Conservation (phyloP, 2,797 vertebrate genomes). For the Synanceia verrucosa region DNA sequence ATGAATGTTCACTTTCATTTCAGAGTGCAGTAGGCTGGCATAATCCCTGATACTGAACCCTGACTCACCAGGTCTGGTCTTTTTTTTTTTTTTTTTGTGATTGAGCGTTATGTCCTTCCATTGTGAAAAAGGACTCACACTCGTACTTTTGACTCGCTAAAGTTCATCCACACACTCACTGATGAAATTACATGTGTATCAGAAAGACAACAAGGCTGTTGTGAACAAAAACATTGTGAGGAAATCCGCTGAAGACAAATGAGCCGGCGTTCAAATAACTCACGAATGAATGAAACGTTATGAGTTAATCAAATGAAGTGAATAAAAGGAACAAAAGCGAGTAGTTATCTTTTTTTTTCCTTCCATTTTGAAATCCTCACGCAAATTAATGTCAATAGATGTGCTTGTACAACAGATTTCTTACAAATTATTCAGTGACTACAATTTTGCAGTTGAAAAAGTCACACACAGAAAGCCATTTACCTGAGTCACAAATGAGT, state of each 20-base stretch:
- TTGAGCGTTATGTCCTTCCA: slow-evolving; percentile 46
- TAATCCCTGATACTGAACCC: slow-evolving; percentile 75
- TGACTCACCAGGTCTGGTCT: slow-evolving; percentile 86
- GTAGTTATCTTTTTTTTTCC: slow-evolving; percentile 70
- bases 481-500: slow-evolving; percentile 97
- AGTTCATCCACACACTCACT: slow-evolving; percentile 43
- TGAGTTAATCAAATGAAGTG: slow-evolving; percentile 80
- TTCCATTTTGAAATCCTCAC: slow-evolving; percentile 57
- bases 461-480: slow-evolving; percentile 81
- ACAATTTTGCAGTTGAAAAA: slow-evolving; percentile 81
- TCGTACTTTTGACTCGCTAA: slow-evolving; percentile 54
- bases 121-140: slow-evolving; percentile 41
- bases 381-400: slow-evolving; percentile 77
- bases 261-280: slow-evolving; percentile 57
- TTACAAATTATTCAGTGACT: slow-evolving; percentile 82
- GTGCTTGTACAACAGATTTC: slow-evolving; percentile 77
- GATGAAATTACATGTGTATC: slow-evolving; percentile 53
- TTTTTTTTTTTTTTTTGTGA: too few relatives aligned
- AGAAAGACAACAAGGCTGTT: slow-evolving; percentile 66
- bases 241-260: slow-evolving; percentile 57
- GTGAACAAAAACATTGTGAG: slow-evolving; percentile 64
- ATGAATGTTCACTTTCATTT: slow-evolving; percentile 89
- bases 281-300: slow-evolving; percentile 67
- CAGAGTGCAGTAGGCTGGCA: slow-evolving; percentile 80
- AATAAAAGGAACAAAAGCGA: slow-evolving; percentile 71